Evolutionary conservation across 2,113 vertebrate genomes (phyloP).

Genomic region (Percopsis transmontana): DNA sequence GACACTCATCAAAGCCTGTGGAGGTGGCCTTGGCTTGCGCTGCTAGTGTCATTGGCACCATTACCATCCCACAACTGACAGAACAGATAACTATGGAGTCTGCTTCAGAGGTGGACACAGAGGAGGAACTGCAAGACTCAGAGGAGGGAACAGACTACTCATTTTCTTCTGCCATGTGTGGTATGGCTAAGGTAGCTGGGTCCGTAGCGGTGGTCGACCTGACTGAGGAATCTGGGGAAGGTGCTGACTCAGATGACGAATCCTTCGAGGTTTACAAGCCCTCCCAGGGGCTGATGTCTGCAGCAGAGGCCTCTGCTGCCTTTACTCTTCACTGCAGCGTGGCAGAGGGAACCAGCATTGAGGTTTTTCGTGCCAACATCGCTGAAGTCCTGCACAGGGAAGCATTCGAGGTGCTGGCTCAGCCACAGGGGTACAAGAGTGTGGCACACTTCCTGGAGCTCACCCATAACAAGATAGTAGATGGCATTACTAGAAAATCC

Average conservation of each 20-base stretch:
- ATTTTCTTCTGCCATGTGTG: slow-evolving; percentile 87
- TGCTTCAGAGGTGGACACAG: slow-evolving; percentile 50
- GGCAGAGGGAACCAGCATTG: slow-evolving; percentile 77
- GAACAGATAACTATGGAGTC: slow-evolving; percentile 81
- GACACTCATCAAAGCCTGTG: slow-evolving; percentile 78
- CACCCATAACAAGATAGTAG: slow-evolving; percentile 83
- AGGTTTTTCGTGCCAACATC: slow-evolving; percentile 82
- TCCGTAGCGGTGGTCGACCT: slow-evolving; percentile 87
- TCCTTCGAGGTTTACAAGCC: slow-evolving; percentile 68
- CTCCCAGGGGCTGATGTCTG: slow-evolving; percentile 78
- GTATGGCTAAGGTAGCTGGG: slow-evolving; percentile 89
- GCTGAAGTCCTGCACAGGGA: slow-evolving; percentile 87
- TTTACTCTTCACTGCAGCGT: slow-evolving; percentile 79
- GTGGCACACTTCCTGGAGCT: slow-evolving; percentile 85
- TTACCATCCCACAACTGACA: slow-evolving; percentile 87
- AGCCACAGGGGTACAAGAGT: slow-evolving; percentile 79
- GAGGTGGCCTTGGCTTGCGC: slow-evolving; percentile 91
- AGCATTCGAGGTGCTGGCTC: slow-evolving; percentile 81
- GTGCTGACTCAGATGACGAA: slow-evolving; percentile 40
- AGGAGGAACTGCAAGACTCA: slow-evolving; percentile 51
- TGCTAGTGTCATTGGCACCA: slow-evolving; percentile 91
- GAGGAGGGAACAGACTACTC: slow-evolving; percentile 75
- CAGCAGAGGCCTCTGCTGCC: slow-evolving; percentile 80
- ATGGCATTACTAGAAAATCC: slow-evolving; percentile 76
- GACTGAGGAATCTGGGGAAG: slow-evolving; percentile 67